Evolutionary conservation across 2,113 vertebrate species (phyloP).

Genomic region (Saimiri boliviensis): DNA sequence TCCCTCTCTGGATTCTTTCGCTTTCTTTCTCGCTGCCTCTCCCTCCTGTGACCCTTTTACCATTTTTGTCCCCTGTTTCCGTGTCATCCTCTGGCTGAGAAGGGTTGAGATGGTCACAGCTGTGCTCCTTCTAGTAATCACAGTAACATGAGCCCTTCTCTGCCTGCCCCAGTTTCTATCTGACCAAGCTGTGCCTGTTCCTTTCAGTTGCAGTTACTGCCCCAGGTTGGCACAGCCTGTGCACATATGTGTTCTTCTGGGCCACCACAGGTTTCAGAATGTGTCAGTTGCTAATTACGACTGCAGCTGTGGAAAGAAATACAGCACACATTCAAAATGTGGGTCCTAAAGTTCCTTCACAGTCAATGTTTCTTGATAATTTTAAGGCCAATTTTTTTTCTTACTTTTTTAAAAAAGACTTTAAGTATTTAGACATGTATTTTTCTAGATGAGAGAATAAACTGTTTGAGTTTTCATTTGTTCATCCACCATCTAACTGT

Average conservation of each 20-base stretch:
- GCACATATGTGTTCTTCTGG: neutral
- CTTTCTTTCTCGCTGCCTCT: constrained; percentile 33
- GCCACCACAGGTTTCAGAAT: constrained; percentile 39
- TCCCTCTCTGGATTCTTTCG: neutral
- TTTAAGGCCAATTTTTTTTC: neutral
- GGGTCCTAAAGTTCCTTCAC: neutral
- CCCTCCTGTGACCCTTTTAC: neutral
- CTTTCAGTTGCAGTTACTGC: neutral
- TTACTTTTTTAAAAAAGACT: neutral
- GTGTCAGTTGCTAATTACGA: constrained; percentile 44
- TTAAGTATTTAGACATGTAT: neutral
- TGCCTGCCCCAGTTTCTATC: constrained; percentile 24
- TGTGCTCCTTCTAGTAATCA: constrained; percentile 57
- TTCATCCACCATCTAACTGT: neutral
- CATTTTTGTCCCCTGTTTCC: constrained; percentile 20
- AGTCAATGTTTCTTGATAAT: neutral
- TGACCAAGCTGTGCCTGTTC: neutral
- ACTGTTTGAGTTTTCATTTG: neutral
- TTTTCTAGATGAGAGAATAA: constrained; percentile 22
- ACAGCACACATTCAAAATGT: neutral
- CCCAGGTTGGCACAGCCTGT: neutral
- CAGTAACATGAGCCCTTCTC: neutral
- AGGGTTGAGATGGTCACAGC: constrained; percentile 30
- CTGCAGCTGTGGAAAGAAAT: constrained; percentile 40
- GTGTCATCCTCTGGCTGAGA: constrained; percentile 10